phyloP scores from a whole-genome alignment of 2,888 invertebrate genomes.

The Lacanobia oleracea region DNA sequence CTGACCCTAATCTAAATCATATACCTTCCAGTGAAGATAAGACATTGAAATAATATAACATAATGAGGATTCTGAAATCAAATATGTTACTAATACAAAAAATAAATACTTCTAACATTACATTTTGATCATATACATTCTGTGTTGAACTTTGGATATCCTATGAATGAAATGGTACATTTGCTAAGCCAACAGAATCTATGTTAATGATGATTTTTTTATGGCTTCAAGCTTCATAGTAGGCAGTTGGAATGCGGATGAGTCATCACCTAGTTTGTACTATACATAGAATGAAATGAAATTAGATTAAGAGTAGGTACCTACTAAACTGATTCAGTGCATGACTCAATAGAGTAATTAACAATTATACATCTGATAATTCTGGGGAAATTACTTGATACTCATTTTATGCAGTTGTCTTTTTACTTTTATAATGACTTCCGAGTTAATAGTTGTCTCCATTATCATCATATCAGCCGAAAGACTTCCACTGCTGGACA shows the following conservation, averaged over 20 bases:
- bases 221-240: constrained; percentile 57
- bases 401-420: neutral
- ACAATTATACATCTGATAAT: constrained; percentile 22
- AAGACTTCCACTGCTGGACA: no score
- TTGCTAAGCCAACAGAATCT: constrained; percentile 33
- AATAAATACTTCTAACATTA: neutral
- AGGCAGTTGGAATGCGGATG: constrained; percentile 63
- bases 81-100: no score
- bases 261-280: constrained; percentile 57
- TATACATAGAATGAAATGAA: constrained; percentile 64
- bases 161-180: constrained; percentile 21
- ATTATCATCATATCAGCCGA: no score
- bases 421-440: no score
- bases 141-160: neutral
- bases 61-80: neutral
- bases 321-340: constrained; percentile 53
- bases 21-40: constrained; percentile 10
- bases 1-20: constrained; percentile 35
- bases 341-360: constrained; percentile 52
- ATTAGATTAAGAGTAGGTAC: constrained; percentile 67
- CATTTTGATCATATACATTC: constrained; percentile 9
- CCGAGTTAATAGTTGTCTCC: no score
- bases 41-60: constrained; percentile 8
- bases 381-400: constrained; percentile 27
- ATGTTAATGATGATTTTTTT: constrained; percentile 51